Conservation (phyloP, 2,888 invertebrate species). For the Aproaerema taeniolella region DNA sequence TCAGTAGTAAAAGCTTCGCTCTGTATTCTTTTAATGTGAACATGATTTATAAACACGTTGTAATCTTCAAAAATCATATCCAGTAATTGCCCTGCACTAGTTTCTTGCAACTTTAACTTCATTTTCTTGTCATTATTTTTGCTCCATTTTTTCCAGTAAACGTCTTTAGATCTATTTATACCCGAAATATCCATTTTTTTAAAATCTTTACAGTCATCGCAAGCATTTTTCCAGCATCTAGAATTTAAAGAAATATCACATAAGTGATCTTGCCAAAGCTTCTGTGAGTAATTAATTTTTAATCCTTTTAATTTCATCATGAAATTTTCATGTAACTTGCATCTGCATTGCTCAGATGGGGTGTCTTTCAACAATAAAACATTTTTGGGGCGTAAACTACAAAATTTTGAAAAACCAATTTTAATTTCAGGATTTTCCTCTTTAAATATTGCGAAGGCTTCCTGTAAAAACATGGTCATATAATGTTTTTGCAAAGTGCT, state of each 20-base stretch:
- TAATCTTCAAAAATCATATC: neutral
- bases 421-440: too few relatives aligned
- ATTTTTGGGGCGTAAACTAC: slow-evolving; percentile 3
- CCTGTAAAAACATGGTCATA: slow-evolving; percentile 3
- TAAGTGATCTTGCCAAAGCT: slow-evolving; percentile 1
- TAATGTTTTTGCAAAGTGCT: neutral
- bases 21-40: slow-evolving; percentile 5
- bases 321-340: slow-evolving; percentile 5
- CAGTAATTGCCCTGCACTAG: neutral
- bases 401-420: slow-evolving; percentile 4
- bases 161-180: neutral
- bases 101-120: slow-evolving; percentile 1
- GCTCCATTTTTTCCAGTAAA: slow-evolving; percentile 1
- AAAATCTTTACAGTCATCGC: neutral
- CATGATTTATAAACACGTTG: slow-evolving; percentile 1
- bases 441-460: slow-evolving; percentile 3
- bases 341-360: slow-evolving; percentile 3
- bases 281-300: slow-evolving; percentile 1
- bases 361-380: slow-evolving; percentile 3
- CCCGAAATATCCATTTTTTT: neutral
- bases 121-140: neutral
- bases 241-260: neutral
- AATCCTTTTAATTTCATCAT: slow-evolving; percentile 4
- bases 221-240: slow-evolving; percentile 2
- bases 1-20: neutral